Percentiles rank a stretch among this genome's conserved stretches.
Conservation (phyloP, 1,140 invertebrate genomes). For the Heliconius melpomene region DNA sequence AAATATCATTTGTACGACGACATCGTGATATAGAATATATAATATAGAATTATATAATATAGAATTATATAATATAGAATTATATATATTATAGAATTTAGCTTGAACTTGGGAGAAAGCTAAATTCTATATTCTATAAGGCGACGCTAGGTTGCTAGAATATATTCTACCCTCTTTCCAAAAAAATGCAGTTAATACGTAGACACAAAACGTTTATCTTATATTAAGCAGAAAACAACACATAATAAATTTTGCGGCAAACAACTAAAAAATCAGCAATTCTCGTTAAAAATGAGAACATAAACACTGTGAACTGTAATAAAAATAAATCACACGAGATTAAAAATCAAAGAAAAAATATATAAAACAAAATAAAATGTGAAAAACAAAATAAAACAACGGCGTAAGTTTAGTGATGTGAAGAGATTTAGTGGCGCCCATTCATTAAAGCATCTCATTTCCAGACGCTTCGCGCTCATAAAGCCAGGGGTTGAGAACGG, state of each 20-base stretch:
- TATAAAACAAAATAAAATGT: neutral
- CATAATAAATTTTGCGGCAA: neutral
- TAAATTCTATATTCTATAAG: too few species aligned
- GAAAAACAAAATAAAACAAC: neutral
- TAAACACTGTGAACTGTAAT: conserved; percentile 9
- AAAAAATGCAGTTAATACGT: neutral
- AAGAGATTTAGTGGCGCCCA: neutral
- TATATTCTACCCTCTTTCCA: neutral
- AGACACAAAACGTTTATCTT: neutral
- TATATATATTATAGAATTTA: too few species aligned
- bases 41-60: too few species aligned
- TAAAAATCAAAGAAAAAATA: conserved; percentile 10
- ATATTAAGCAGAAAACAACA: neutral
- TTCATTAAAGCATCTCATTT: conserved; percentile 5
- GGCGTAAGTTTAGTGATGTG: conserved; percentile 17
- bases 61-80: too few species aligned
- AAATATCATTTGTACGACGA: neutral
- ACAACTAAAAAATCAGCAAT: neutral
- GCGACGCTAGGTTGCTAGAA: neutral
- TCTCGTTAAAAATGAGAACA: conserved; percentile 11
- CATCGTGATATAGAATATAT: too few species aligned
- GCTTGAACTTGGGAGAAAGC: too few species aligned
- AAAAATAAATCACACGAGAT: conserved; percentile 11
- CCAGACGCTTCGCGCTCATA: neutral
- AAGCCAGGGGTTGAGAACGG: neutral